A percentile compares a stretch with the other conserved stretches of the same genome.
Evolutionary conservation across 2,113 vertebrate species (phyloP).

Genomic region (Xenus cinereus): DNA sequence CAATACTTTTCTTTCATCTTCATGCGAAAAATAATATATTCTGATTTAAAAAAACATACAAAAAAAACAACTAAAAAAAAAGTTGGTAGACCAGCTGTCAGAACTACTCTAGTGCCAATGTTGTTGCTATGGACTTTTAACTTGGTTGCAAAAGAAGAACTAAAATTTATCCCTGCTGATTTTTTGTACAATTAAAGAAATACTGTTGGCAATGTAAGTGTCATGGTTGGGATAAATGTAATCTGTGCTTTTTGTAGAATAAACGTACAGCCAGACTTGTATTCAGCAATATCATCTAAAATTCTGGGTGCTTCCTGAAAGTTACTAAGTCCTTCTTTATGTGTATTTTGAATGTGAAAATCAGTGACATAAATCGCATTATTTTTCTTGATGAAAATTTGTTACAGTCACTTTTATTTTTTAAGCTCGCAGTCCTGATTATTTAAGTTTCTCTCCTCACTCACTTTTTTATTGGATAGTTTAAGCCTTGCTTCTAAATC

Average conservation of each 20-base stretch:
- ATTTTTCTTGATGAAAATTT: not conserved
- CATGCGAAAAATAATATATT: not conserved
- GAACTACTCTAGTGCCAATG: rapidly evolving
- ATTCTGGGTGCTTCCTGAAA: not conserved
- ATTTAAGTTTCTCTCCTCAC: not conserved
- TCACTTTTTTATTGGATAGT: not conserved
- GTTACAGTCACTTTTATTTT: not conserved
- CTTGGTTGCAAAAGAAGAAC: not conserved
- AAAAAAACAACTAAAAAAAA: not conserved
- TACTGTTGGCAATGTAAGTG: rapidly evolving
- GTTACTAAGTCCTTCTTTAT: not conserved
- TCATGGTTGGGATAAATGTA: not conserved
- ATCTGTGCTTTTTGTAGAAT: not conserved
- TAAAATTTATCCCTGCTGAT: not conserved
- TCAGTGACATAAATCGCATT: not conserved
- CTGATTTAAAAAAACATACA: not conserved
- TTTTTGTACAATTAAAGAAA: not conserved
- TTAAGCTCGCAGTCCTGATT: not conserved
- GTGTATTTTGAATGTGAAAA: not conserved
- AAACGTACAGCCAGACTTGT: not conserved
- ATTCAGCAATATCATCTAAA: not conserved
- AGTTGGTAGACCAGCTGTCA: not conserved
- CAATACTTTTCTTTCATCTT: not conserved
- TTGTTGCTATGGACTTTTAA: not conserved
- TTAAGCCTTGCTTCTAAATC: not conserved